phyloP scores from a whole-genome alignment of 2,113 vertebrate genomes.

The Antigone vipio region DNA sequence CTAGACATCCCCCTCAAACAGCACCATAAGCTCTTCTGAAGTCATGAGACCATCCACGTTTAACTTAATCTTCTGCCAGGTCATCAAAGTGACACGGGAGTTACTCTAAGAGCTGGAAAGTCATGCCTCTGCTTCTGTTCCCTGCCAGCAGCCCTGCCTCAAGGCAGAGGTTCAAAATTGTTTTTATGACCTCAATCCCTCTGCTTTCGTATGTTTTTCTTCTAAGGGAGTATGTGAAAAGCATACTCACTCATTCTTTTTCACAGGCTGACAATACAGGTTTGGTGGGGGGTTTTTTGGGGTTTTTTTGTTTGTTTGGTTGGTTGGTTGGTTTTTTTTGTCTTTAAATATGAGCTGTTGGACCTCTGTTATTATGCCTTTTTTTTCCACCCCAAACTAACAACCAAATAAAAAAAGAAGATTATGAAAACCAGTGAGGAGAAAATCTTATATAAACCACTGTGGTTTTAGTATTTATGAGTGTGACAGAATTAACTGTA shows the following conservation, averaged over 20 bases:
- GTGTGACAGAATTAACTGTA: background rate
- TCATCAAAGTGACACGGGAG: background rate
- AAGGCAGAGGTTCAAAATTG: background rate
- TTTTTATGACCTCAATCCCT: background rate
- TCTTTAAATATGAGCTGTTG: background rate
- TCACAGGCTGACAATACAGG: background rate
- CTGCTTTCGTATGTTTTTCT: background rate
- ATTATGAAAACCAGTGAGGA: background rate
- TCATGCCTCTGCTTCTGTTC: background rate
- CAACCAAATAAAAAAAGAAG: background rate
- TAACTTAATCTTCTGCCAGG: background rate
- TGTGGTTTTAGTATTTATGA: background rate
- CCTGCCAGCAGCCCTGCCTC: background rate
- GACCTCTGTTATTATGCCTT: background rate
- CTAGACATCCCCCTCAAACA: background rate
- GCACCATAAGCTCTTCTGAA: background rate
- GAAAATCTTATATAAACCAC: background rate
- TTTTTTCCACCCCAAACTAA: fast-evolving
- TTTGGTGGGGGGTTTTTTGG: too few species aligned
- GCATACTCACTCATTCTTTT: background rate
- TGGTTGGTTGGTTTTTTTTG: background rate
- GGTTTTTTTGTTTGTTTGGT: background rate
- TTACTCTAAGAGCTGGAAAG: background rate
- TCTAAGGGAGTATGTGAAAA: background rate
- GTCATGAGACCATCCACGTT: background rate